Percentiles rank a stretch among this genome's conserved stretches.
phyloP scores from a whole-genome alignment of 2,888 invertebrate species.

The Coleophora flavipennella region DNA sequence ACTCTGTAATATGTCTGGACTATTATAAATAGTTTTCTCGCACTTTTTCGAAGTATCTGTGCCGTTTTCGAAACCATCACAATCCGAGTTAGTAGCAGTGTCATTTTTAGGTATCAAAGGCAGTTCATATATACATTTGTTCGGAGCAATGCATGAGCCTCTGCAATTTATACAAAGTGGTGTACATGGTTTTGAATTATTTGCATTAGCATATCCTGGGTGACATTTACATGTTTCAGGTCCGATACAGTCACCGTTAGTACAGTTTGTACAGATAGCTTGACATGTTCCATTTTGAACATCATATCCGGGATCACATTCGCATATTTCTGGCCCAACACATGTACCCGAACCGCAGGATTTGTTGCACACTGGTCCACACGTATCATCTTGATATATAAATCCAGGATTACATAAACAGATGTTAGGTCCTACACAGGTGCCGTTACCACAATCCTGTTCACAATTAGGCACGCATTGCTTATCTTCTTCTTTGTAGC shows the following conservation, averaged over 20 bases:
- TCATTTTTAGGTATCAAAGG: too few relatives aligned
- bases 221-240: constrained; percentile 22
- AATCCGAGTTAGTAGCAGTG: too few relatives aligned
- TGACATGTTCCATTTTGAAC: constrained; percentile 4
- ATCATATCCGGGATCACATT: constrained; percentile 25
- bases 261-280: constrained; percentile 20
- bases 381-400: constrained; percentile 10
- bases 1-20: too few relatives aligned
- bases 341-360: constrained; percentile 38
- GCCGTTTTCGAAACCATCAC: too few relatives aligned
- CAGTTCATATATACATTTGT: too few relatives aligned
- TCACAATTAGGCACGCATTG: constrained; percentile 14
- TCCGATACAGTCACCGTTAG: constrained; percentile 20
- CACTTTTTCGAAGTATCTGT: too few relatives aligned
- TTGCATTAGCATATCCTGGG: constrained; percentile 12
- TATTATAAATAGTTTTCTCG: too few relatives aligned
- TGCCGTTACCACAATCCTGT: constrained; percentile 16
- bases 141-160: too few relatives aligned
- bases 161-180: too few relatives aligned
- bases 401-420: constrained; percentile 17
- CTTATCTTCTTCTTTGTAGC: constrained; percentile 12
- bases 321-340: constrained; percentile 32
- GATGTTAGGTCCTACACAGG: constrained; percentile 15
- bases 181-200: too few relatives aligned
- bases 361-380: constrained; percentile 20